These are phyloP conservation scores for Meandrina meandrites DNA, from an alignment of 92 coral and sea anemone genomes.

Conservation along the genomic window DNA sequence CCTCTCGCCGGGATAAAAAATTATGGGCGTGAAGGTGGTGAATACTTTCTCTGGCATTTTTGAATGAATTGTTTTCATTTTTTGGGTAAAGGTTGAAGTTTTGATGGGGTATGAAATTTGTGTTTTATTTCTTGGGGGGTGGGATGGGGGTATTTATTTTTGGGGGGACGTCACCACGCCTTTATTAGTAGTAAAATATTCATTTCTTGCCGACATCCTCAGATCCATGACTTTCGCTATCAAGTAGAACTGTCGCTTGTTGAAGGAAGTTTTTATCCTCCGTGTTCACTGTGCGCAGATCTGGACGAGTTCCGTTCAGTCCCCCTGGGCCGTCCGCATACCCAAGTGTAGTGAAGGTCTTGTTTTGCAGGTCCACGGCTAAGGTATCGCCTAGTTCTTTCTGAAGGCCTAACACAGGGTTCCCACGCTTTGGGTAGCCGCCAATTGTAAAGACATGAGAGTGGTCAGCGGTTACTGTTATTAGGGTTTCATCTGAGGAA, in stretches of 20 bases:
- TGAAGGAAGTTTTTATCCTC: slow-evolving; percentile 67
- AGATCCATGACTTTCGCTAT: slow-evolving; percentile 79
- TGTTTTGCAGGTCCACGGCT: slow-evolving; percentile 17
- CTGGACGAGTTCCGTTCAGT: slow-evolving; percentile 52
- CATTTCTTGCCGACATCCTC: slow-evolving; percentile 81
- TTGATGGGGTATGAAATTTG: no score
- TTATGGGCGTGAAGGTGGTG: no score
- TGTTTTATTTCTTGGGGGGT: not conserved
- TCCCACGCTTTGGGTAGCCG: slow-evolving; percentile 90
- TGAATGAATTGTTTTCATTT: no score
- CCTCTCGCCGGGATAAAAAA: no score
- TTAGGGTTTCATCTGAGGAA: slow-evolving; percentile 79
- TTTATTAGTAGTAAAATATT: not conserved
- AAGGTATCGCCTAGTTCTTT: not conserved
- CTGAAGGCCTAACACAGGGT: slow-evolving; percentile 80
- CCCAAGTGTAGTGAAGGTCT: slow-evolving; percentile 67
- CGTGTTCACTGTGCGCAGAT: slow-evolving; percentile 83
- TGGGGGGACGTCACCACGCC: no score
- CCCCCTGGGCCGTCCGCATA: slow-evolving; percentile 94
- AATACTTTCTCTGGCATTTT: no score
- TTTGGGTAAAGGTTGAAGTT: no score
- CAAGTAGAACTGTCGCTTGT: slow-evolving; percentile 66
- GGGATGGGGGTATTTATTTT: not conserved
- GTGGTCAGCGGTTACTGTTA: slow-evolving; percentile 94
- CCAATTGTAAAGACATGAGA: slow-evolving; percentile 83